Evolutionary conservation across 53 echinoderm and acorn worm species (phyloP), one percentile per base, ranked within the genome.

Genomic region (Hippasteria phrygiana): DNA sequence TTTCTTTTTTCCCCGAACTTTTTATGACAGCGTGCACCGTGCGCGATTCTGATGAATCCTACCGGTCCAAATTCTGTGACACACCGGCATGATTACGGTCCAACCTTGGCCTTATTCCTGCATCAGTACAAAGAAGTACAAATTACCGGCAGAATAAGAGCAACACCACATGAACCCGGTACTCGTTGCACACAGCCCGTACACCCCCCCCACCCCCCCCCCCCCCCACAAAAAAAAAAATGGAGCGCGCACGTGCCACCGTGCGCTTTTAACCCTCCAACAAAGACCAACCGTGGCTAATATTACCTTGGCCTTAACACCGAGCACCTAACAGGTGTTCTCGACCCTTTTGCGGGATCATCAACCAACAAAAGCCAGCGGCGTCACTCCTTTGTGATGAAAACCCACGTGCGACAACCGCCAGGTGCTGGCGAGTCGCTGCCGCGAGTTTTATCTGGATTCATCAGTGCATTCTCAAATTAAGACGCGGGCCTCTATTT

Each of bases 351-450:
- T 43, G 11, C 69, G 36, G 12, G 69, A 67, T 35, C 69, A 36
- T 7, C 37, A 10, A 13, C 38, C 24, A 62, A 79, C 55, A 22
- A 33, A 41, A 79, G 27, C 42, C 40, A 55, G 41, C 55, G 8
- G 24, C 32, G 53, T 18, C 26, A 59, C 40, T 27, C 35, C 20
- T 55, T 73, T 39, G 54, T 36, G 31, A 37, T 38, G n/a, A 39
- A 56, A 55, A 79, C 79, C 79, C 56, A 79, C 79, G 79, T 79
- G 79, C 62, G 40, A 59, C 40, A 55, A 55, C 27, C 37, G 55
- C 55, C 56, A 59, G 56, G 79, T 79, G 56, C 8, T 39, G 41
- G 46, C 45, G 28, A 31, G 31, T 59, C 4, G 28, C 2, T 1
- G 22, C 40, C 20, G 56, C 17, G 79, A 22, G 38, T 41, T 56